Conservation (phyloP, 2,113 vertebrate species). For the mouse (Mus musculus) region DNA sequence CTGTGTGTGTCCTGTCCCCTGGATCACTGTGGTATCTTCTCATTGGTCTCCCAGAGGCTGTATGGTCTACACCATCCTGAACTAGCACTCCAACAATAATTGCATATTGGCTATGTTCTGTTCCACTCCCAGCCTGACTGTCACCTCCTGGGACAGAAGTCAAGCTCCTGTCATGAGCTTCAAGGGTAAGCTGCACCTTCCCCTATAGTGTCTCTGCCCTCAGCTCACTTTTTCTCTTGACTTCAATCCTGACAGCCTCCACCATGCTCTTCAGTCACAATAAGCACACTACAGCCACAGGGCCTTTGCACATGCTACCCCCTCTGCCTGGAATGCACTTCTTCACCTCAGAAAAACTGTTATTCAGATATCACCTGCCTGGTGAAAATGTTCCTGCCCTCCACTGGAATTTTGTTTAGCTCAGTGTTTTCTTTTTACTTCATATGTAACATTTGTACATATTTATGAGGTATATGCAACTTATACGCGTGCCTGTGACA, state of each 20-base stretch:
- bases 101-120: background rate
- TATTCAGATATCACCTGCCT: background rate
- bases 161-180: background rate
- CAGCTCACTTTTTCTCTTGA: background rate
- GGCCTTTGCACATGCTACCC: background rate
- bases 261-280: background rate
- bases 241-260: background rate
- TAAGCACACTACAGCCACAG: background rate
- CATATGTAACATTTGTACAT: background rate
- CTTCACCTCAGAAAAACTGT: background rate
- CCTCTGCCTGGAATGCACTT: background rate
- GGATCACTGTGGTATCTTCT: background rate
- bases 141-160: background rate
- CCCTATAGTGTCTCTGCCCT: background rate
- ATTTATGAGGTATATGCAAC: too few species aligned
- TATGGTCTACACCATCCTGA: background rate
- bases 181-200: too few species aligned
- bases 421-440: background rate
- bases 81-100: background rate
- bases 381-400: background rate
- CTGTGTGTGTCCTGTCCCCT: background rate
- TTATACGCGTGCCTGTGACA: background rate
- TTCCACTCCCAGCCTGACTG: background rate
- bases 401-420: background rate
- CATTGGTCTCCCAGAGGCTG: background rate